A percentile compares a stretch with the other conserved stretches of the same genome.
Conservation (phyloP, 2,113 vertebrate genomes). For the Cyprinodon brontotheroides region DNA sequence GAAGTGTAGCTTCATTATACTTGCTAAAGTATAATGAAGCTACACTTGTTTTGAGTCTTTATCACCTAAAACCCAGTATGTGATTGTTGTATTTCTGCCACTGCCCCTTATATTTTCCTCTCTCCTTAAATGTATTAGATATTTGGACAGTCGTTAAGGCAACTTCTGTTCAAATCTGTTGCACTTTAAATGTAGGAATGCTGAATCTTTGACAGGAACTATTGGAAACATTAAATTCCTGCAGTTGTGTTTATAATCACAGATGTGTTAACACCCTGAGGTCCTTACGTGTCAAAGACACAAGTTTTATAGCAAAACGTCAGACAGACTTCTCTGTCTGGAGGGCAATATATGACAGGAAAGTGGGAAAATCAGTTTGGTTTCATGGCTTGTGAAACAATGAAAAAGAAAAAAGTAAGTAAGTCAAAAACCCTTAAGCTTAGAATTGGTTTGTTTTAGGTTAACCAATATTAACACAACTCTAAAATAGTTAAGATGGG, state of each 20-base stretch:
- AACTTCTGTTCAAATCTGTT: neutral
- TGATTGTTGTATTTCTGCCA: neutral
- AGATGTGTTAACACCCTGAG: conserved; percentile 9
- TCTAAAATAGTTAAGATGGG: neutral
- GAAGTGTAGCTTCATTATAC: conserved; percentile 28
- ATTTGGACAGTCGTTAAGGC: neutral
- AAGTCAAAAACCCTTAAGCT: neutral
- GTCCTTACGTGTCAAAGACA: neutral
- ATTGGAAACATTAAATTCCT: neutral
- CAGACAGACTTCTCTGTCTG: neutral
- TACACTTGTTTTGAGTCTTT: neutral
- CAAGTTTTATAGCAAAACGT: conserved; percentile 13
- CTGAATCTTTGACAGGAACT: neutral
- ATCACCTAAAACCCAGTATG: neutral
- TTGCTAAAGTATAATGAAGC: too few relatives aligned
- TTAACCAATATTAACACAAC: neutral
- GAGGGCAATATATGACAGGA: neutral
- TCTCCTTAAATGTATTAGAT: neutral
- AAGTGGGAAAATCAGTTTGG: neutral
- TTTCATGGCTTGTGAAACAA: neutral
- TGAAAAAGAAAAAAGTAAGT: neutral
- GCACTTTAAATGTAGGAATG: neutral
- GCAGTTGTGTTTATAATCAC: conserved; percentile 24
- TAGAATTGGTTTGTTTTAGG: neutral
- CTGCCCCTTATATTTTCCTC: neutral